A percentile compares a stretch with the other conserved stretches of the same genome.
These are phyloP conservation scores for Cerceris rybyensis DNA, from an alignment of 2,888 invertebrate species.

Conservation along the genomic window DNA sequence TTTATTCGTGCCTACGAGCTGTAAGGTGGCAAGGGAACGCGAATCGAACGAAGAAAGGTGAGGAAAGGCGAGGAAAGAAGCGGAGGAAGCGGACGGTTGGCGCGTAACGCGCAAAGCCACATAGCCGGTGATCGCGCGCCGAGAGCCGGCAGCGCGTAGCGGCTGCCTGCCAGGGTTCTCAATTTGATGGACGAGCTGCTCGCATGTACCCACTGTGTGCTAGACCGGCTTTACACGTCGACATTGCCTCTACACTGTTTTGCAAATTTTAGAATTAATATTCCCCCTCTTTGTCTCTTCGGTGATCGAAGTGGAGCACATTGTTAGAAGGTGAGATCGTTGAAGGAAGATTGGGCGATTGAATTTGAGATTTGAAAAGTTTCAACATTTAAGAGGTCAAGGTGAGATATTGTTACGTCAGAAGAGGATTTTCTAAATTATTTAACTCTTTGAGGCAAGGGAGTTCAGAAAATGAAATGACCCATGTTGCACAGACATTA, in stretches of 20 bases:
- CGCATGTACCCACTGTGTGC: conserved; percentile 72
- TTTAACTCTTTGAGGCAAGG: too few species aligned
- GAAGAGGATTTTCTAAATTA: too few species aligned
- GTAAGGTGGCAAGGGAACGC: neutral
- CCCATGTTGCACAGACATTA: too few species aligned
- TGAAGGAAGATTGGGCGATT: neutral
- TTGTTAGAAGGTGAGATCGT: conserved; percentile 47
- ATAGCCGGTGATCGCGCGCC: conserved; percentile 64
- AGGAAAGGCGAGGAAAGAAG: conserved; percentile 33
- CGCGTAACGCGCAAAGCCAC: conserved; percentile 61
- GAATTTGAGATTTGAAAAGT: too few species aligned
- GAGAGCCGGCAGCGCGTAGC: conserved; percentile 46
- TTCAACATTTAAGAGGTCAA: too few species aligned
- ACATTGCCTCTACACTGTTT: conserved; percentile 73
- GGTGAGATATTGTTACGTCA: too few species aligned
- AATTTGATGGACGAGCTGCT: conserved; percentile 81
- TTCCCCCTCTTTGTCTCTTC: conserved; percentile 33
- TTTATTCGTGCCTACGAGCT: conserved; percentile 41
- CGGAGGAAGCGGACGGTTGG: conserved; percentile 38
- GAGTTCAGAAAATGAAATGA: too few species aligned
- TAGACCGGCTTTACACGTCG: conserved; percentile 66
- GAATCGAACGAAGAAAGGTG: neutral
- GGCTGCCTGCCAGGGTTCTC: conserved; percentile 65
- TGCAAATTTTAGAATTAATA: conserved; percentile 78
- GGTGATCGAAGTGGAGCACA: conserved; percentile 68